Evolutionary conservation across 1,140 invertebrate species (phyloP).

Genomic region (Lethocerus indicus): DNA sequence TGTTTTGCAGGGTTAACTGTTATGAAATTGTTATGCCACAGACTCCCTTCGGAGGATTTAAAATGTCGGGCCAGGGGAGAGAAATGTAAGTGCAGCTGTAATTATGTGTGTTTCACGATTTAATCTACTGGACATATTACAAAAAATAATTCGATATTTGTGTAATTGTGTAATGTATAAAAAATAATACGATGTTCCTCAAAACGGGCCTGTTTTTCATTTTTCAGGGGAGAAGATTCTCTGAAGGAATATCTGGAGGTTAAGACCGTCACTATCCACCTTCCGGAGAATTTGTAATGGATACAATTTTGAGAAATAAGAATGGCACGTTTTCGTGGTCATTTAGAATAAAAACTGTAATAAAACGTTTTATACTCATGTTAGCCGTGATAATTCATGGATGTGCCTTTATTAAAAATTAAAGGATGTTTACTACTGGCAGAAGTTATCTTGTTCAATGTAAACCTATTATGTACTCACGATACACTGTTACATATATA

Average conservation of each 20-base stretch:
- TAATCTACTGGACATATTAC: not conserved
- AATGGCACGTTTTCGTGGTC: too few species aligned
- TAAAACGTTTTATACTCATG: too few species aligned
- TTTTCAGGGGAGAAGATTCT: conserved; percentile 1
- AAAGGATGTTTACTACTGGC: too few species aligned
- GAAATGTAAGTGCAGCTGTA: conserved; percentile 31
- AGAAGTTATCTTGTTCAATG: too few species aligned
- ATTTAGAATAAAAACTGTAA: too few species aligned
- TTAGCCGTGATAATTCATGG: too few species aligned
- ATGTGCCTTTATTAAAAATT: too few species aligned
- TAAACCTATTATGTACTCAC: too few species aligned
- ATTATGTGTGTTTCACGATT: not conserved
- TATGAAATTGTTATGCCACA: conserved; percentile 56
- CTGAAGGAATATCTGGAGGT: conserved; percentile 1
- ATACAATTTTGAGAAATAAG: too few species aligned
- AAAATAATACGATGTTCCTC: not conserved
- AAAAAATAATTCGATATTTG: not conserved
- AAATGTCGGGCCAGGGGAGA: conserved; percentile 73
- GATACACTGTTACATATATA: too few species aligned
- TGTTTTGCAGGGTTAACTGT: conserved; percentile 55
- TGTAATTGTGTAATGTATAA: not conserved
- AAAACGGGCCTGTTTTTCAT: not conserved
- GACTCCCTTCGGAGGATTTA: conserved; percentile 76
- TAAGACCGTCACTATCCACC: conserved; percentile 11
- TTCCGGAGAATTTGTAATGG: conserved; percentile 15